Evolutionary conservation across 2,797 vertebrate genomes (phyloP).

Genomic region (Apogon talboti): DNA sequence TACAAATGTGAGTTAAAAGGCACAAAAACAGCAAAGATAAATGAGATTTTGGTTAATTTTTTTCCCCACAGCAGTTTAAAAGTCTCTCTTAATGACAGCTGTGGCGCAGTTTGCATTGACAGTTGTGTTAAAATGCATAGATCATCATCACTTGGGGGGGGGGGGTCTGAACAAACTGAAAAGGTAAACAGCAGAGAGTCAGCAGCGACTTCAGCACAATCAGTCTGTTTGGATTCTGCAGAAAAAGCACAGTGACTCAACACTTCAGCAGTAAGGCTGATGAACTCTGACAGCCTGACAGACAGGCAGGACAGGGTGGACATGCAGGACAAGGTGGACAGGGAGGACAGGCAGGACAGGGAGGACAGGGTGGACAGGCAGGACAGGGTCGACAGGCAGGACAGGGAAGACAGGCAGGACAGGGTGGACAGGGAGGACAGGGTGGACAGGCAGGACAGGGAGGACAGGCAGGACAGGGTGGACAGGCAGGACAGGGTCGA

Average conservation of each 20-base stretch:
- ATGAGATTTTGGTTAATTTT: not conserved
- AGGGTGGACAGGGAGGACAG: too few species aligned
- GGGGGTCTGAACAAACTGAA: not conserved
- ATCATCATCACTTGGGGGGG: not conserved
- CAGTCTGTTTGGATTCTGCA: constrained; percentile 8
- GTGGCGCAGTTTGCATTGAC: too few species aligned
- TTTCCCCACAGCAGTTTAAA: not conserved
- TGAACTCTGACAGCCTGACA: too few species aligned
- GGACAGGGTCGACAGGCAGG: not conserved
- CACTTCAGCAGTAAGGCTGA: not conserved
- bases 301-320: not conserved
- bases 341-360: not conserved
- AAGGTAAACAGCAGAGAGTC: constrained; percentile 34
- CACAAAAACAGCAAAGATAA: too few species aligned
- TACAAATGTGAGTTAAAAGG: too few species aligned
- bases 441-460: not conserved
- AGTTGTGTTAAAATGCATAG: not conserved
- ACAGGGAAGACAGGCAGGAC: not conserved
- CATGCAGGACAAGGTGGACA: not conserved
- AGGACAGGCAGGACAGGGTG: not conserved
- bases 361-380: too few species aligned
- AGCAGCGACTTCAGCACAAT: constrained; percentile 19
- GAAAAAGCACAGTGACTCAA: constrained; percentile 42
- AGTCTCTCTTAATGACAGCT: not conserved
- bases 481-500: not conserved